These are phyloP conservation scores for Pitangus sulphuratus DNA, from an alignment of 2,797 vertebrate genomes.

Conservation along the genomic window DNA sequence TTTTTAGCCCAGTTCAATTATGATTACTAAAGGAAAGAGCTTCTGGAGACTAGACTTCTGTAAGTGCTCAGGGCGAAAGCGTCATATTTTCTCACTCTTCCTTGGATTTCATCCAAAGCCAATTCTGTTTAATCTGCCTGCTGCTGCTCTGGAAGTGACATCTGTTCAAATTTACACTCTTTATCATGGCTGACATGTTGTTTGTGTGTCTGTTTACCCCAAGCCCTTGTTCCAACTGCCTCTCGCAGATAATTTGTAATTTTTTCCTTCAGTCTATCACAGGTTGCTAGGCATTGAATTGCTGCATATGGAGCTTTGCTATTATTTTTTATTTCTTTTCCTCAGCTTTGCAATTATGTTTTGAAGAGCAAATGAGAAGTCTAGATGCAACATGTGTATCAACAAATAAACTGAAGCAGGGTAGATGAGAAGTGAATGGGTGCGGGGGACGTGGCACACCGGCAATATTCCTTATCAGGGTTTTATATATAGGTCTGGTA, in stretches of 20 bases:
- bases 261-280: slow-evolving; percentile 64
- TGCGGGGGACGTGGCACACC: neutral
- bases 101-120: slow-evolving; percentile 73
- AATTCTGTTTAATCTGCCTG: slow-evolving; percentile 78
- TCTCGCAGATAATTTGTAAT: slow-evolving; percentile 75
- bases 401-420: neutral
- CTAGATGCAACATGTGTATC: neutral
- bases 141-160: slow-evolving; percentile 79
- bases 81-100: slow-evolving; percentile 61
- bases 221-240: slow-evolving; percentile 69
- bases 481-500: accelerated
- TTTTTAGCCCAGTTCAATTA: neutral
- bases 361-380: slow-evolving; percentile 36
- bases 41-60: slow-evolving; percentile 50
- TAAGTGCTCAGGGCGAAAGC: neutral
- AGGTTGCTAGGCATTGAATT: slow-evolving; percentile 65
- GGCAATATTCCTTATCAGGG: neutral
- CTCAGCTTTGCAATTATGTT: slow-evolving; percentile 45
- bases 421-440: neutral
- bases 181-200: slow-evolving; percentile 76
- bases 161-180: slow-evolving; percentile 82
- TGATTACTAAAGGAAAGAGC: slow-evolving; percentile 26
- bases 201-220: slow-evolving; percentile 79
- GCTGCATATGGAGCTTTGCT: slow-evolving; percentile 39
- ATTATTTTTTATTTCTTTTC: slow-evolving; percentile 54